A percentile compares a stretch with the other conserved stretches of the same genome.
phyloP scores from a whole-genome alignment of 2,888 invertebrate genomes.

The Protonemura montana region DNA sequence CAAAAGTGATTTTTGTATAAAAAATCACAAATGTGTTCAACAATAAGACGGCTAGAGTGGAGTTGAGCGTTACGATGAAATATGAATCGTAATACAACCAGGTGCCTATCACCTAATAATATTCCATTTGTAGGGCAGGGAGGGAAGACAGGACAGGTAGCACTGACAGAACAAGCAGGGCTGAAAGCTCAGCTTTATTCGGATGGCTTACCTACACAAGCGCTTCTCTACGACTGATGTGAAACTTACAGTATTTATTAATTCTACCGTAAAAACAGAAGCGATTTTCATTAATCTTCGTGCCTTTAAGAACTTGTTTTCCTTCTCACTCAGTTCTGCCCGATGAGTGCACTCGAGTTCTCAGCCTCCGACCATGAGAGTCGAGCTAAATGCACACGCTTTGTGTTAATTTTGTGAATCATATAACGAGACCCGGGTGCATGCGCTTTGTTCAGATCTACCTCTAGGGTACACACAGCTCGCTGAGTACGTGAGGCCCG shows the following conservation, averaged over 20 bases:
- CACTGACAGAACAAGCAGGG: not conserved
- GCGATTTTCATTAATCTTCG: not conserved
- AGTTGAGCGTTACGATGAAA: not conserved
- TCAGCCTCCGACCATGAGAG: not conserved
- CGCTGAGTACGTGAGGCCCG: too few relatives aligned
- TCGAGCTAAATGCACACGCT: not conserved
- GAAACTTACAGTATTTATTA: not conserved
- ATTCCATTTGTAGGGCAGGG: not conserved
- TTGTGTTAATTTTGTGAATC: not conserved
- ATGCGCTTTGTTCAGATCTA: not conserved
- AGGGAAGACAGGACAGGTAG: not conserved
- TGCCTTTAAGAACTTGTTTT: constrained; percentile 7
- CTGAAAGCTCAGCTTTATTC: too few relatives aligned
- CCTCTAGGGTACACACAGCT: not conserved
- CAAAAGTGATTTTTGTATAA: not conserved
- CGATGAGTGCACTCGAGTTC: not conserved
- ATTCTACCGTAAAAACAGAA: not conserved
- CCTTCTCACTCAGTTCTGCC: not conserved
- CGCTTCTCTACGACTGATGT: not conserved
- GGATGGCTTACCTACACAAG: not conserved
- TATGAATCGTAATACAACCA: not conserved
- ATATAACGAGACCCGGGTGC: not conserved
- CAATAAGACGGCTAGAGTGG: not conserved
- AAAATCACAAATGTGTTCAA: not conserved
- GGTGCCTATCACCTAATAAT: not conserved